Percentiles rank a stretch among this genome's conserved stretches.
Evolutionary conservation across 30 jellyfish, hydroid and myxozoan species (phyloP).

Genomic region (Sanderia malayensis): DNA sequence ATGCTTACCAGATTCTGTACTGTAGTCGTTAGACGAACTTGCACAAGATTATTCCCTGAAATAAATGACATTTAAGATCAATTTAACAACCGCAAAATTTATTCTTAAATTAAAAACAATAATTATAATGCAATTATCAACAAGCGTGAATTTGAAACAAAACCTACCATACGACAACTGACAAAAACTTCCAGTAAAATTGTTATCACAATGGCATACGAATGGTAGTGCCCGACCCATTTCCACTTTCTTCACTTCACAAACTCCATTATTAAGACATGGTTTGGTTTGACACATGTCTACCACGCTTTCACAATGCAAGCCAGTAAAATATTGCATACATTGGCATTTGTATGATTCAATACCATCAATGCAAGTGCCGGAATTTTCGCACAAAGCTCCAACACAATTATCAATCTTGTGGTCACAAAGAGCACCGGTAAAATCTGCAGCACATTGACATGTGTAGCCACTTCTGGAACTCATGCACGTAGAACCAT

Average conservation of each 20-base stretch:
- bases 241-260: background rate
- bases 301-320: slow-evolving; percentile 7
- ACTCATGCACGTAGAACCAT: slow-evolving; percentile 34
- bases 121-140: no score
- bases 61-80: no score
- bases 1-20: no score
- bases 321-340: slow-evolving; percentile 33
- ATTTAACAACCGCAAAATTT: no score
- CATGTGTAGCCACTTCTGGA: slow-evolving; percentile 23
- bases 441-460: slow-evolving; percentile 6
- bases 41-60: no score
- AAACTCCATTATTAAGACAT: slow-evolving; percentile 28
- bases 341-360: slow-evolving; percentile 35
- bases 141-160: no score
- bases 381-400: slow-evolving; percentile 15
- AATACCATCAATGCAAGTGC: slow-evolving; percentile 30
- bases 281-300: slow-evolving; percentile 3
- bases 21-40: no score
- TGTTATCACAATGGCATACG: slow-evolving; percentile 7
- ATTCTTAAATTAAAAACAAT: no score
- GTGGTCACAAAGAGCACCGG: slow-evolving; percentile 21
- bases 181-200: slow-evolving; percentile 25
- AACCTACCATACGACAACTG: slow-evolving; percentile 27
- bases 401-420: slow-evolving; percentile 28
- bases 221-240: background rate